Conservation (phyloP, 2,888 invertebrate species). For the Hedya salicella region DNA sequence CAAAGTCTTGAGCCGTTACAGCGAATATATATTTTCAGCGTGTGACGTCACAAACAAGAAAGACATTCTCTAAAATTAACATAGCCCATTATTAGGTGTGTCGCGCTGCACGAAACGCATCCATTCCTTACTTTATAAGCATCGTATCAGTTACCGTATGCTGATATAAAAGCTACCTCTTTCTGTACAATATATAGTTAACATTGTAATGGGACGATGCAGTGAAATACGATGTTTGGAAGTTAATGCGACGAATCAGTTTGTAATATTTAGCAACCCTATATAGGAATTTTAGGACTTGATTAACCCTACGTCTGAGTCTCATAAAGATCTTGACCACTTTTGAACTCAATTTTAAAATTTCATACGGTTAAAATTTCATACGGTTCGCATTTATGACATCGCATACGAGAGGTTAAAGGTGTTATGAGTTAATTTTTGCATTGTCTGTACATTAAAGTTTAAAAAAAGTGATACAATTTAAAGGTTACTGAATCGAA, state of each 20-base stretch:
- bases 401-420: too few species aligned
- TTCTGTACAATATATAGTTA: not conserved
- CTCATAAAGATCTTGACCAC: too few species aligned
- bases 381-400: too few species aligned
- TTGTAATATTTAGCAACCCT: constrained; percentile 12
- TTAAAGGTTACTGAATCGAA: too few species aligned
- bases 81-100: constrained; percentile 35
- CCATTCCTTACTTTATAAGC: not conserved
- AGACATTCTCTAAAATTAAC: constrained; percentile 41
- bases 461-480: too few species aligned
- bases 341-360: too few species aligned
- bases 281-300: too few species aligned
- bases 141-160: not conserved
- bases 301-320: too few species aligned
- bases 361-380: too few species aligned
- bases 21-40: constrained; percentile 21
- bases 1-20: not conserved
- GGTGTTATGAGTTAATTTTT: too few species aligned
- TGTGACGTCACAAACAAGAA: constrained; percentile 40
- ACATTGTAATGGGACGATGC: not conserved
- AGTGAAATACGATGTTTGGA: not conserved
- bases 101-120: constrained; percentile 35
- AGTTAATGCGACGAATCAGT: too few species aligned
- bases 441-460: too few species aligned
- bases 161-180: not conserved